A percentile compares a stretch with the other conserved stretches of the same genome.
phyloP scores from a whole-genome alignment of 2,113 vertebrate species.

The Scomber japonicus region DNA sequence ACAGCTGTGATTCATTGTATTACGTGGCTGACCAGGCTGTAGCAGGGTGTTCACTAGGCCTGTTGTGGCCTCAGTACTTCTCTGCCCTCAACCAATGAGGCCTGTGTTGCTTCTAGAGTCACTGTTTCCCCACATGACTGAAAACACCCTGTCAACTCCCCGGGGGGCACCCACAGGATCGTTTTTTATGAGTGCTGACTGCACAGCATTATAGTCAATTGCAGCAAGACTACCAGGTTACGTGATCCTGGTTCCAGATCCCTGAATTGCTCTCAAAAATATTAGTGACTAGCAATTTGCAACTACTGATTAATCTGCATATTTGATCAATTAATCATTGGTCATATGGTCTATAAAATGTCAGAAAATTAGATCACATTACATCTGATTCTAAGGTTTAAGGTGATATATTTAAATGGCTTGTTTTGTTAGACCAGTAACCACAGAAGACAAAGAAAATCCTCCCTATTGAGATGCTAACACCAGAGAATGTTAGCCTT shows the following conservation, averaged over 20 bases:
- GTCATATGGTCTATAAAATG: too few relatives aligned
- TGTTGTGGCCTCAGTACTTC: conserved; percentile 2
- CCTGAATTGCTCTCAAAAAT: background rate
- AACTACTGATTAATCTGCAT: too few relatives aligned
- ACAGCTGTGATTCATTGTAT: conserved; percentile 17
- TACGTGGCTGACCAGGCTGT: conserved; percentile 21
- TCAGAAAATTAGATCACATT: too few relatives aligned
- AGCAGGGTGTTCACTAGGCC: background rate
- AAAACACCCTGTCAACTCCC: conserved; percentile 8
- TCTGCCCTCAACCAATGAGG: conserved; percentile 24
- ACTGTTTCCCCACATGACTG: background rate
- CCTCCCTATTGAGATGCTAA: background rate
- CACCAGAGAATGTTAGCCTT: too few relatives aligned
- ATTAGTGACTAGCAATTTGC: too few relatives aligned
- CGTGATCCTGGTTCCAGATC: background rate
- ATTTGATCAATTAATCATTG: too few relatives aligned
- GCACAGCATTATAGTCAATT: conserved; percentile 1
- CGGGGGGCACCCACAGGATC: conserved; percentile 6
- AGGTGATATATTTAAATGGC: too few relatives aligned
- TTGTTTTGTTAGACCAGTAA: too few relatives aligned
- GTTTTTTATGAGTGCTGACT: conserved; percentile 23
- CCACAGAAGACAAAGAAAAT: too few relatives aligned
- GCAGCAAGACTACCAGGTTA: background rate
- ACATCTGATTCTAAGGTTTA: too few relatives aligned
- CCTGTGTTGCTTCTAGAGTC: conserved; percentile 27